Percentiles rank a stretch among this genome's conserved stretches.
Evolutionary conservation across 2,888 invertebrate genomes (phyloP).

Genomic region (Malthinus seriepunctatus): DNA sequence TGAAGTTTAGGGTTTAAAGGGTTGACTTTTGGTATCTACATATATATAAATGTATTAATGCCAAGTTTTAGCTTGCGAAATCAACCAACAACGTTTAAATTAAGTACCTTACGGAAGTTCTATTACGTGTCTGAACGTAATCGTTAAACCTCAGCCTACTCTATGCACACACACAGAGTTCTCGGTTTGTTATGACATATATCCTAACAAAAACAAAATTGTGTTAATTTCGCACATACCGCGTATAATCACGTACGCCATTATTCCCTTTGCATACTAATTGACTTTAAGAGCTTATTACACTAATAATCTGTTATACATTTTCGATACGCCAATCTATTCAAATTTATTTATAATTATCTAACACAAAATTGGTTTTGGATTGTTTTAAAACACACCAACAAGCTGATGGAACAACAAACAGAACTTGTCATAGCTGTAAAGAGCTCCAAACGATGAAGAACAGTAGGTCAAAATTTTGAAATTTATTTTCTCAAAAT

Average conservation of each 20-base stretch:
- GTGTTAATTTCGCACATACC: constrained; percentile 10
- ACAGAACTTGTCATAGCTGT: no score
- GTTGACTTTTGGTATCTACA: constrained; percentile 8
- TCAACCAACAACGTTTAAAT: constrained; percentile 11
- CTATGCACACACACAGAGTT: not conserved
- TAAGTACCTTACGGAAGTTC: constrained; percentile 14
- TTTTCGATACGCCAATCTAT: no score
- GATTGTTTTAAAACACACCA: no score
- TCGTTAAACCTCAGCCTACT: constrained; percentile 12
- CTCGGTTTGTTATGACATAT: constrained; percentile 9
- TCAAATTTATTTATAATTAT: no score
- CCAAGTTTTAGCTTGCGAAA: constrained; percentile 13
- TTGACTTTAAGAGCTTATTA: not conserved
- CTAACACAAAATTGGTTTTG: no score
- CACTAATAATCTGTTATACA: not conserved
- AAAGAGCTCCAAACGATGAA: no score
- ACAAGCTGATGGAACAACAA: no score
- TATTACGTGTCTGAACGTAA: constrained; percentile 15
- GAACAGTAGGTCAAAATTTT: no score
- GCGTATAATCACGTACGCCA: constrained; percentile 9
- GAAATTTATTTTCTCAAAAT: no score
- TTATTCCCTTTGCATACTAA: constrained; percentile 1
- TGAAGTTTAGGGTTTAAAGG: constrained; percentile 21
- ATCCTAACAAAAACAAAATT: constrained; percentile 14
- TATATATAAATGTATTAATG: no score